Conservation (phyloP, 1,140 invertebrate species). For the Monochamus saltuarius region DNA sequence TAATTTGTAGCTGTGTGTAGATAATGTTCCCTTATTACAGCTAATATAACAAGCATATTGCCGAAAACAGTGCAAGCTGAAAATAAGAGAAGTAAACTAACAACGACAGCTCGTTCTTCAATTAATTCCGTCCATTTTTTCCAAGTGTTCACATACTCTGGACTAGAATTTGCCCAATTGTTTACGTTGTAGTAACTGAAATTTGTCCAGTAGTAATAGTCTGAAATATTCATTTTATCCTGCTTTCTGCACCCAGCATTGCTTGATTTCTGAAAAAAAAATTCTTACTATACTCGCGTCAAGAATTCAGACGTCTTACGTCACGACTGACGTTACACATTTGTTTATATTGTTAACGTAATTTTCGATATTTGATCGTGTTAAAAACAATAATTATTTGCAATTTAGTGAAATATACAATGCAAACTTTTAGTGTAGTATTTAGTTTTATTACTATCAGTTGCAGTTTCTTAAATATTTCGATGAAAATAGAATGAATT, state of each 20-base stretch:
- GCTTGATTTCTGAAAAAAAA: slow-evolving; percentile 11
- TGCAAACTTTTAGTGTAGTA: too few species aligned
- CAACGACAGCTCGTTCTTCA: slow-evolving; percentile 74
- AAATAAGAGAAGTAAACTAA: slow-evolving; percentile 84
- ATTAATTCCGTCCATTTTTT: slow-evolving; percentile 62
- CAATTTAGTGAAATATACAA: too few species aligned
- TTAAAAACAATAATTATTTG: too few species aligned
- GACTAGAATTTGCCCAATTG: slow-evolving; percentile 25
- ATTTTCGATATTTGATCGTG: too few species aligned
- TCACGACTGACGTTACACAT: too few species aligned
- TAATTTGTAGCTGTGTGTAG: slow-evolving; percentile 97
- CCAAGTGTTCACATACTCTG: slow-evolving; percentile 46
- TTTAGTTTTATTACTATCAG: too few species aligned
- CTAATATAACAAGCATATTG: slow-evolving; percentile 94
- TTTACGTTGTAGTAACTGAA: slow-evolving; percentile 4
- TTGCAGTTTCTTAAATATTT: too few species aligned
- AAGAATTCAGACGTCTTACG: too few species aligned
- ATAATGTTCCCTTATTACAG: slow-evolving; percentile 85
- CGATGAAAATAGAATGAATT: too few species aligned
- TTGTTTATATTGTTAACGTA: too few species aligned
- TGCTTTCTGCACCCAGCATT: too few species aligned
- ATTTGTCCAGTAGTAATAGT: slow-evolving; percentile 8
- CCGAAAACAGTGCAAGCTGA: slow-evolving; percentile 94
- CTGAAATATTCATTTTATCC: slow-evolving; percentile 13
- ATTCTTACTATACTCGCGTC: too few species aligned